These are phyloP conservation scores for Aethes cnicana DNA, from an alignment of 2,888 invertebrate genomes.

Conservation along the genomic window DNA sequence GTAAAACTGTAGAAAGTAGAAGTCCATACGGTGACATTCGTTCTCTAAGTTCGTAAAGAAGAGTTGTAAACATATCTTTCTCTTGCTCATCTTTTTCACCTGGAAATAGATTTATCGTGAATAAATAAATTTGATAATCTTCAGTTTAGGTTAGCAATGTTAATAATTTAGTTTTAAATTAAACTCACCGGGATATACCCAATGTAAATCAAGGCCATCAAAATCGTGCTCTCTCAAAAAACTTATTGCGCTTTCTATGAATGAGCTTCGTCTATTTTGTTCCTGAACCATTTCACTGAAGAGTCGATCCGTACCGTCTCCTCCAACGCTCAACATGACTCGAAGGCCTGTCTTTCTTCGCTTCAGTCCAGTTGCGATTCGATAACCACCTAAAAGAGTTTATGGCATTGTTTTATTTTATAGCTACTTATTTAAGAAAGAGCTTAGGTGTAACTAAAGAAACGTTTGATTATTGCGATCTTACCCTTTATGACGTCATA, in stretches of 20 bases:
- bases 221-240: slow-evolving; percentile 87
- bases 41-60: slow-evolving; percentile 83
- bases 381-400: slow-evolving; percentile 87
- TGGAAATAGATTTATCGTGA: no score
- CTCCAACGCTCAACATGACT: slow-evolving; percentile 88
- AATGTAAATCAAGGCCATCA: slow-evolving; percentile 92
- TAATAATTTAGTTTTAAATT: no score
- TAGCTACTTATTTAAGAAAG: no score
- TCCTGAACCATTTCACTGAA: slow-evolving; percentile 85
- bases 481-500: slow-evolving; percentile 88
- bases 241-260: slow-evolving; percentile 84
- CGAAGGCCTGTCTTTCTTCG: slow-evolving; percentile 85
- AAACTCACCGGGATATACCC: slow-evolving; percentile 85
- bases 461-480: no score
- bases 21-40: slow-evolving; percentile 82
- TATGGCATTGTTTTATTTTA: no score
- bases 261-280: slow-evolving; percentile 76
- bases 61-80: slow-evolving; percentile 79
- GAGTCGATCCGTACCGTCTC: slow-evolving; percentile 83
- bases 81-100: slow-evolving; percentile 76
- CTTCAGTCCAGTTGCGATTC: slow-evolving; percentile 86
- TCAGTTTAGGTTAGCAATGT: no score
- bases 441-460: no score
- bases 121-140: no score
- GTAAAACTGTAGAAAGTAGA: slow-evolving; percentile 81